phyloP scores from a whole-genome alignment of 2,797 vertebrate species.

The Sebastes paucispinis region DNA sequence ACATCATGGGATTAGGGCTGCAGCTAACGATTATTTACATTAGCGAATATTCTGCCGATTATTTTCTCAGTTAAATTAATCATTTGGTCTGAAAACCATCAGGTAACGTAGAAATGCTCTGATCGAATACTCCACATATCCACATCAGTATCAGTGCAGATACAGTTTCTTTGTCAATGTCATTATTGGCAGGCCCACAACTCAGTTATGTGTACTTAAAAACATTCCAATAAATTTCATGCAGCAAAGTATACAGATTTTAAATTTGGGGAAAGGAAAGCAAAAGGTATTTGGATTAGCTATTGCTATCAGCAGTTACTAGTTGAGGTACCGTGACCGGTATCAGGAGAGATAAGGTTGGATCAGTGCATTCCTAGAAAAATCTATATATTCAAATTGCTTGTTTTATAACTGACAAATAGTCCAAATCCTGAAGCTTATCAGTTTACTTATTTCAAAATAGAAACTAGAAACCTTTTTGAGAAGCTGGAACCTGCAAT shows the following conservation, averaged over 20 bases:
- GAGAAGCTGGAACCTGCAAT: background rate
- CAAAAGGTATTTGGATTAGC: no score
- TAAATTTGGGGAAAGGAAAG: background rate
- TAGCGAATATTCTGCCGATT: background rate
- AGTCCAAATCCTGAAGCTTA: background rate
- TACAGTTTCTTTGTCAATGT: background rate
- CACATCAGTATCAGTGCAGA: background rate
- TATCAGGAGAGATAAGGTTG: no score
- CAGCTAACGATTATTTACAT: background rate
- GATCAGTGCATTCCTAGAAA: background rate
- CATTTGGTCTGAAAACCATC: background rate
- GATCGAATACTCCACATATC: background rate
- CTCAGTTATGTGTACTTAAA: conserved; percentile 3
- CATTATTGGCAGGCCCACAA: conserved; percentile 8
- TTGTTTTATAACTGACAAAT: background rate
- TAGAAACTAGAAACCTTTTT: background rate
- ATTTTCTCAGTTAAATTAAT: background rate
- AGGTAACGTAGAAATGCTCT: background rate
- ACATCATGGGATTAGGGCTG: background rate
- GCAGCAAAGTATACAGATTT: background rate
- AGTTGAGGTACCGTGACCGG: background rate
- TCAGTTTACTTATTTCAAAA: background rate
- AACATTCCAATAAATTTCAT: background rate
- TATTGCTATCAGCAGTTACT: background rate
- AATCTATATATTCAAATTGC: background rate